These are phyloP conservation scores for Pampus argenteus DNA, from an alignment of 2,797 vertebrate species.

Conservation along the genomic window DNA sequence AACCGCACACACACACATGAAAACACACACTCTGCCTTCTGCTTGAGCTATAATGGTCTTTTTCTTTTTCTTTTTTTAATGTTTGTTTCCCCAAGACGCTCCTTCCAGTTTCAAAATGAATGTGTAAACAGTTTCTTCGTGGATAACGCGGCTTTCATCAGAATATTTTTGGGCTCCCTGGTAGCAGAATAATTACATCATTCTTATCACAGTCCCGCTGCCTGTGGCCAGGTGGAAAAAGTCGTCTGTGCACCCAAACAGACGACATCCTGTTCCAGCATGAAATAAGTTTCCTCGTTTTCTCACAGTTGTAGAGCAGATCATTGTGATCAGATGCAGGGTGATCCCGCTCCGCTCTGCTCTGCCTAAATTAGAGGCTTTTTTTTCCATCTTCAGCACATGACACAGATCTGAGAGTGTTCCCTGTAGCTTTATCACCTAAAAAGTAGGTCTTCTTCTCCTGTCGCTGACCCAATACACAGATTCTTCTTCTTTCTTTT, in stretches of 20 bases:
- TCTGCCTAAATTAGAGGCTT: constrained; percentile 25
- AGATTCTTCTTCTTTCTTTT: constrained; percentile 16
- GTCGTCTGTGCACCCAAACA: not conserved
- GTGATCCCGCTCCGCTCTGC: constrained; percentile 41
- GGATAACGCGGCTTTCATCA: not conserved
- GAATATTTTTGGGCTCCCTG: constrained; percentile 3
- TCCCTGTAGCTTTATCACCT: constrained; percentile 39
- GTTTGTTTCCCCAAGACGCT: constrained; percentile 34
- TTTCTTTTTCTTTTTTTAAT: too few species aligned
- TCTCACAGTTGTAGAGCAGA: constrained; percentile 39
- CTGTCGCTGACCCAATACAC: constrained; percentile 41
- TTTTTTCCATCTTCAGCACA: constrained; percentile 9
- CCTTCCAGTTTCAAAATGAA: constrained; percentile 36
- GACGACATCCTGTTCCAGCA: not conserved
- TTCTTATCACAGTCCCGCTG: constrained; percentile 18
- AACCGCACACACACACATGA: constrained; percentile 35
- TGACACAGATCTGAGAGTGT: constrained; percentile 56
- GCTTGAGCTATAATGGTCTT: too few species aligned
- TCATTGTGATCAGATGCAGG: constrained; percentile 43
- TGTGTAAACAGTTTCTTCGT: constrained; percentile 18
- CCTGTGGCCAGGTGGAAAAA: not conserved
- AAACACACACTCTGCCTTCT: constrained; percentile 59
- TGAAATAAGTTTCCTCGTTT: constrained; percentile 30
- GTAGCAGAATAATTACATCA: constrained; percentile 15
- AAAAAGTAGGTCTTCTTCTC: constrained; percentile 64